These are phyloP conservation scores for Drosophila eohydei DNA, from an alignment of 2,888 invertebrate species.

Conservation along the genomic window DNA sequence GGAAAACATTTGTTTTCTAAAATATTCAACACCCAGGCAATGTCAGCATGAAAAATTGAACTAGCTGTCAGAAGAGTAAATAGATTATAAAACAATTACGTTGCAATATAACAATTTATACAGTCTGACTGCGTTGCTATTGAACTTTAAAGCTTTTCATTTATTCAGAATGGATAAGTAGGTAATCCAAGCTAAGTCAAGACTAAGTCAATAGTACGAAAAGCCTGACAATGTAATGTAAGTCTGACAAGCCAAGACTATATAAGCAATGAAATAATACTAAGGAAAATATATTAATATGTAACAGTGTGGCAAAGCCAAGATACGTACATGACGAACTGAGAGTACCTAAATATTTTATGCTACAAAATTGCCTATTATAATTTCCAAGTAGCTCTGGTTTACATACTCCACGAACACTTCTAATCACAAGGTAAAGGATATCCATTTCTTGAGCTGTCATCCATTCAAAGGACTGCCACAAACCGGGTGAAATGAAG, in stretches of 20 bases:
- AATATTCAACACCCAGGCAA: constrained; percentile 2
- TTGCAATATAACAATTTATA: not conserved
- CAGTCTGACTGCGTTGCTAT: not conserved
- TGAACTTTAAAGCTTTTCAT: not conserved
- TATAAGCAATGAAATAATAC: not conserved
- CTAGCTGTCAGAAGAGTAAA: not conserved
- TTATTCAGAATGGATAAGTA: not conserved
- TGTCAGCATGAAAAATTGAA: constrained; percentile 2
- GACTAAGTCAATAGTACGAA: not conserved
- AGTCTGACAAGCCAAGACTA: not conserved
- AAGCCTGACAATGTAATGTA: not conserved
- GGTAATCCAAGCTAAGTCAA: not conserved
- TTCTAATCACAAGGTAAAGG: not conserved
- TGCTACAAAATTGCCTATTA: not conserved
- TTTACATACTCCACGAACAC: not conserved
- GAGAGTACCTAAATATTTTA: not conserved
- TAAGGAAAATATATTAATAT: not conserved
- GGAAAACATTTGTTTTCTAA: constrained; percentile 4
- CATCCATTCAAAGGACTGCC: not conserved
- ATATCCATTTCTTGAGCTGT: constrained; percentile 1
- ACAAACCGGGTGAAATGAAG: constrained; percentile 6
- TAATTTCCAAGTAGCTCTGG: not conserved
- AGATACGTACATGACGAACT: not conserved
- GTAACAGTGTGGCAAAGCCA: not conserved
- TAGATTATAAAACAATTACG: not conserved